A percentile compares a stretch with the other conserved stretches of the same genome.
Conservation (phyloP, 2,888 invertebrate genomes). For the Dorcus hopei region DNA sequence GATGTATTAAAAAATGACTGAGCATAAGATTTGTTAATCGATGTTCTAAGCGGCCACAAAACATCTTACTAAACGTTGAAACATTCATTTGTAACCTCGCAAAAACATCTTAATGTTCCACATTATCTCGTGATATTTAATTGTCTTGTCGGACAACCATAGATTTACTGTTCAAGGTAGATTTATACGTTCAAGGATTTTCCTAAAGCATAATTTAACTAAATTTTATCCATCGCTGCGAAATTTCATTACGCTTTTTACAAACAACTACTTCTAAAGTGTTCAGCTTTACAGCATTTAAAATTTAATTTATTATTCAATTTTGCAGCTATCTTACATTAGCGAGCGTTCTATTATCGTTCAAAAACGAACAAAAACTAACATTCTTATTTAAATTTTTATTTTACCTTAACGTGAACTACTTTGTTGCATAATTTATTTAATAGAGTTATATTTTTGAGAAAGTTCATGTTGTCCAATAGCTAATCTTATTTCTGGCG, state of each 20-base stretch:
- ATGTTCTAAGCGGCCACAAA: conserved; percentile 31
- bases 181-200: no score
- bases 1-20: background rate
- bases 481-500: no score
- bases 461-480: no score
- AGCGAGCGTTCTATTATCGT: background rate
- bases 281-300: background rate
- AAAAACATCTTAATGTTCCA: conserved; percentile 35
- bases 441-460: no score
- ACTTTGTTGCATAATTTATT: no score
- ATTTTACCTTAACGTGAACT: no score
- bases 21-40: conserved; percentile 35
- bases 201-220: no score
- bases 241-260: background rate
- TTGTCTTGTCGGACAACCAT: conserved; percentile 26
- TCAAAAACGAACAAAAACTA: background rate
- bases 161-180: no score
- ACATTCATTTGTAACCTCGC: conserved; percentile 34
- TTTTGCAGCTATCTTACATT: conserved; percentile 1
- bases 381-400: no score
- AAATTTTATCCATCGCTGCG: background rate
- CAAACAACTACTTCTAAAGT: background rate
- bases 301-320: conserved; percentile 2
- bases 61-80: conserved; percentile 35
- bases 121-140: conserved; percentile 34